phyloP scores from a whole-genome alignment of 2,113 vertebrate species.

The Gymnocephalus cernua region DNA sequence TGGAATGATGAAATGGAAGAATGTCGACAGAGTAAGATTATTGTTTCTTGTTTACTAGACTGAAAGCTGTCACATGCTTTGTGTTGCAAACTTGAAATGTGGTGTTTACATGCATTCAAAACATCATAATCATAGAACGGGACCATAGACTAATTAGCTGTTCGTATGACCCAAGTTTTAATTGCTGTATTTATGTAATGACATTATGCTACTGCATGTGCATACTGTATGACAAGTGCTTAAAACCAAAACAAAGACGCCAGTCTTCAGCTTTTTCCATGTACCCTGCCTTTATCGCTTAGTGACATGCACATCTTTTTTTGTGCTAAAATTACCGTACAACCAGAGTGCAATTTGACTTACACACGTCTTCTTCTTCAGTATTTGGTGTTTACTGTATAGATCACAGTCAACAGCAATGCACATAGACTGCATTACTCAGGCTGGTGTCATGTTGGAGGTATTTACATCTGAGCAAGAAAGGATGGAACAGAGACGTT shows the following conservation, averaged over 20 bases:
- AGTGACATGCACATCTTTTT: background rate
- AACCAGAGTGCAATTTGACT: background rate
- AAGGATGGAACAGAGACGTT: slow-evolving; percentile 49
- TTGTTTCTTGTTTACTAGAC: background rate
- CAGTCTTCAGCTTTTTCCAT: background rate
- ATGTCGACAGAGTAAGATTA: background rate
- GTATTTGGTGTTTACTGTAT: background rate
- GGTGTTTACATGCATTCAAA: slow-evolving; percentile 11
- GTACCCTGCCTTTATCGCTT: background rate
- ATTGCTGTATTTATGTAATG: slow-evolving; percentile 1
- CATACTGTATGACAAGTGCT: background rate
- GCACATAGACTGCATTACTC: background rate
- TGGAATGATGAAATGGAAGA: background rate
- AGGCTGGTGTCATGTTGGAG: slow-evolving; percentile 36
- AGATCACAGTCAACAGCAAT: slow-evolving; percentile 15
- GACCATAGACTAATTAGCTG: background rate
- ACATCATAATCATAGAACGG: background rate
- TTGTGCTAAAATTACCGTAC: background rate
- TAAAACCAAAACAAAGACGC: background rate
- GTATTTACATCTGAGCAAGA: slow-evolving; percentile 53
- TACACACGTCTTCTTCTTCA: background rate
- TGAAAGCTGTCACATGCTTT: background rate
- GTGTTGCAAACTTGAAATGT: background rate
- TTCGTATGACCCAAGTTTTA: background rate
- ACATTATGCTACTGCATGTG: background rate